Base-by-base conservation (phyloP, 2,797 vertebrate genomes). In the Todus mexicanus region DNA sequence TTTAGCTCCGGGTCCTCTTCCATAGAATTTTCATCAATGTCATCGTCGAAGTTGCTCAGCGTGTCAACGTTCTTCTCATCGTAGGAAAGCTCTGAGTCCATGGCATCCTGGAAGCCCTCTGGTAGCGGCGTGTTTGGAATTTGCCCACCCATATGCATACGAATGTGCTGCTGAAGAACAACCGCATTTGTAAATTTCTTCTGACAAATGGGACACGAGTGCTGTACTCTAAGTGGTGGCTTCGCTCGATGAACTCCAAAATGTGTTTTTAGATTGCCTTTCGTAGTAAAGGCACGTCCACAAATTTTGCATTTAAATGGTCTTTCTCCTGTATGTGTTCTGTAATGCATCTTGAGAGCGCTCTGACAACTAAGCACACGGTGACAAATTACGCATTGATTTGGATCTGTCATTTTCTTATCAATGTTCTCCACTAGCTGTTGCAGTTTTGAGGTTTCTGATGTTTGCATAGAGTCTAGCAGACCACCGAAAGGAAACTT, bases 271-370 rank as follows among this genome's bases (percentile, higher is more conserved):
- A 99, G 98, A 97, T 99, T 99, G 96, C 99, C 99, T 97, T 99
- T 99, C 31, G 99, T 99, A 97, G 99, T 99, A 95, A 99, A 99
- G 93, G 99, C 99, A 48, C 99, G 98, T 84, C 99, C 99, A 85
- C 99, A 99, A 97, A 99, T 98, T 98, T 99, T 99, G 97, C 99
- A 99, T 98, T 99, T 99, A 98, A 99, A 99, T 87, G 99, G 99
- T 96, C 99, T 98, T 97, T 99, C 99, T 17, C 99, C 99, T 33
- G 99, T 99, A 97, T 99, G 99, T 38, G 99, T 99, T 90, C 99
- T 98, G 95, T 99, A 99, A 97, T 99, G 99, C 99, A 99, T 99
- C 98, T 99, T 99, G 89, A 99, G 98, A 76, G 99, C 99, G 26
- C 99, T 99, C 98, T 99, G 99, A 97, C 99, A 99, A 97, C 99